Evolutionary conservation across 2,113 vertebrate genomes (phyloP), one percentile per base, ranked within the genome.

Genomic region (Pteropus alecto): DNA sequence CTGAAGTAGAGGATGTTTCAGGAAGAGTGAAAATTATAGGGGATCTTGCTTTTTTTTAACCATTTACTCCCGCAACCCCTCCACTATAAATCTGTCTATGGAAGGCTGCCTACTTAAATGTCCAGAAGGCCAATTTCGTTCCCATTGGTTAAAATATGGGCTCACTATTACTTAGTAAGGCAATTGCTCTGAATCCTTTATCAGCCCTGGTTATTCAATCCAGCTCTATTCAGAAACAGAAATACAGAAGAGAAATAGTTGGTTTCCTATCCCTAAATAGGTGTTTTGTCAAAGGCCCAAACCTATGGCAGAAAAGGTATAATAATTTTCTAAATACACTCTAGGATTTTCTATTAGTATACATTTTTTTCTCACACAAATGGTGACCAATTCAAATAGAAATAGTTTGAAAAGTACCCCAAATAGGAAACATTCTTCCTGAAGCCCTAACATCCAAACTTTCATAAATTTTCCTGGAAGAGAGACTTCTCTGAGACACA

Each of bases 281-380:
- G 22, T 96, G 26, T 92, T 95, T 58, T 73, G 19, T 96, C 86
- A 98, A 97, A 97, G 77, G 65, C 51, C 33, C 82, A 95, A 93
- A 79, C 74, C 35, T 71, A 33, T 87, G 58, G 51, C 61, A 93
- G 51, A 83, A 79, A 1, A 16, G 58, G 97, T 63, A 51, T 92
- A 96, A 98, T 92, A 22, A 96, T 97, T 98, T 98, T 14, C 38
- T 77, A 96, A 93, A 93, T 46, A 21, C 33, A 95, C 54, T 96
- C 73, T 94, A 61, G 73, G 33, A 2, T 95, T 91, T 38, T 96
- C 63, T 81, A 93, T 95, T 92, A 96, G 58, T 41, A 58, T n/a
- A 95, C 79, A 79, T 97, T 97, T 97, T 90, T 51, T 51, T 91
- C 79, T 71, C 26, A 70, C n/a, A 81, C 12, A 97, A 95, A 89